Percentiles rank a stretch among this genome's conserved stretches.
phyloP scores from a whole-genome alignment of 2,797 vertebrate genomes.

The Hephaestus fuliginosus region DNA sequence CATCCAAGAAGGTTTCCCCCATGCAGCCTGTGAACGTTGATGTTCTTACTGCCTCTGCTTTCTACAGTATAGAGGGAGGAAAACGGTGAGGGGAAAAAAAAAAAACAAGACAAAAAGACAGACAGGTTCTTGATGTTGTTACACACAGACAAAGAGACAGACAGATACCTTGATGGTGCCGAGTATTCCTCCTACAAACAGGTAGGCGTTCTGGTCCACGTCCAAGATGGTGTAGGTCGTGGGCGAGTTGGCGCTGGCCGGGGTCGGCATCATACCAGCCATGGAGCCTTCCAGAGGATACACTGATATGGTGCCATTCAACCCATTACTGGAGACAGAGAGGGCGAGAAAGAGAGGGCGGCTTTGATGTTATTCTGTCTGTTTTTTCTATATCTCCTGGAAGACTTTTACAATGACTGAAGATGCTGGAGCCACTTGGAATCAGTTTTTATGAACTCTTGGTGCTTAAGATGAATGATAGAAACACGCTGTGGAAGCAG shows the following conservation, averaged over 20 bases:
- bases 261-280: slow-evolving; percentile 90
- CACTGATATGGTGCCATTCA: slow-evolving; percentile 94
- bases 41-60: slow-evolving; percentile 93
- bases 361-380: slow-evolving; percentile 33
- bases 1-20: slow-evolving; percentile 95
- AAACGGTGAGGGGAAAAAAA: background rate
- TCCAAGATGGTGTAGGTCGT: slow-evolving; percentile 94
- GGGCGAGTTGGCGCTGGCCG: slow-evolving; percentile 88
- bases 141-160: slow-evolving; percentile 6
- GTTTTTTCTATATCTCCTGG: slow-evolving; percentile 26
- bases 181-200: slow-evolving; percentile 96
- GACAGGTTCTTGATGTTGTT: slow-evolving; percentile 9
- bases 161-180: slow-evolving; percentile 90
- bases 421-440: slow-evolving; percentile 28
- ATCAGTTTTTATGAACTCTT: slow-evolving; percentile 60
- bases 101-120: background rate
- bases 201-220: slow-evolving; percentile 94
- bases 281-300: slow-evolving; percentile 93
- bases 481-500: slow-evolving; percentile 29
- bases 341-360: background rate
- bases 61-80: slow-evolving; percentile 80
- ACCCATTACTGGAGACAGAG: slow-evolving; percentile 87
- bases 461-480: slow-evolving; percentile 56
- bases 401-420: slow-evolving; percentile 35
- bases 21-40: slow-evolving; percentile 96